These are phyloP conservation scores for Caenorhabditis doughertyi DNA, from an alignment of 2,888 invertebrate genomes.

Conservation along the genomic window DNA sequence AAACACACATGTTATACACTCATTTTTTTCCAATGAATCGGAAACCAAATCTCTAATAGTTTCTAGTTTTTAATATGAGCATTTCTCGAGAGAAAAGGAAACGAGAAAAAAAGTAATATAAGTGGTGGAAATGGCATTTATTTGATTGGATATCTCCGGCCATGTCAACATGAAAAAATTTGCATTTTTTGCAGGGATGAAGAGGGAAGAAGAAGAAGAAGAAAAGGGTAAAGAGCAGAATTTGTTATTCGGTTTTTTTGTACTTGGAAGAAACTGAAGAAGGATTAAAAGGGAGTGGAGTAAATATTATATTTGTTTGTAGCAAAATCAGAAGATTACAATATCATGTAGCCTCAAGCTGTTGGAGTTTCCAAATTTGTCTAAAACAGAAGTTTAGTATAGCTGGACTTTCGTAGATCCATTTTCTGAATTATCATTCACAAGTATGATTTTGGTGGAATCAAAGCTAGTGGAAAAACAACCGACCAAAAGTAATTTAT, in stretches of 20 bases:
- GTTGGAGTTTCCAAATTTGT: neutral
- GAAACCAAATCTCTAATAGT: constrained; percentile 18
- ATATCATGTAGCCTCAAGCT: too few species aligned
- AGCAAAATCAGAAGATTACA: neutral
- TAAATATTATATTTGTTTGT: neutral
- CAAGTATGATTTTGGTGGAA: too few species aligned
- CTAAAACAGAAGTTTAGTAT: neutral
- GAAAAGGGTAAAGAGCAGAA: neutral
- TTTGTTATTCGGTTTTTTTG: constrained; percentile 7
- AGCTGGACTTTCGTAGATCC: too few species aligned
- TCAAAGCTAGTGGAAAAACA: too few species aligned
- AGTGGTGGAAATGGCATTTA: constrained; percentile 32
- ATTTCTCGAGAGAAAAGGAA: neutral
- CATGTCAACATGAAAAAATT: constrained; percentile 42
- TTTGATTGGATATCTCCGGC: constrained; percentile 48
- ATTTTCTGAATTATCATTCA: too few species aligned
- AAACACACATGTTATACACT: constrained; percentile 9
- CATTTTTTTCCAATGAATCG: constrained; percentile 10
- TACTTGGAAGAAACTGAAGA: constrained; percentile 6
- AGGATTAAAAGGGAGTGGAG: constrained; percentile 14
- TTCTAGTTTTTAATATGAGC: constrained; percentile 11
- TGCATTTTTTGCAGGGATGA: constrained; percentile 36
- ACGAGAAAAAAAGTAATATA: constrained; percentile 15
- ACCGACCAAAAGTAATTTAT: too few species aligned
- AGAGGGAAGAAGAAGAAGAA: neutral